Evolutionary conservation across 2,113 vertebrate species (phyloP).

Genomic region (Chloropsis cyanopogon): DNA sequence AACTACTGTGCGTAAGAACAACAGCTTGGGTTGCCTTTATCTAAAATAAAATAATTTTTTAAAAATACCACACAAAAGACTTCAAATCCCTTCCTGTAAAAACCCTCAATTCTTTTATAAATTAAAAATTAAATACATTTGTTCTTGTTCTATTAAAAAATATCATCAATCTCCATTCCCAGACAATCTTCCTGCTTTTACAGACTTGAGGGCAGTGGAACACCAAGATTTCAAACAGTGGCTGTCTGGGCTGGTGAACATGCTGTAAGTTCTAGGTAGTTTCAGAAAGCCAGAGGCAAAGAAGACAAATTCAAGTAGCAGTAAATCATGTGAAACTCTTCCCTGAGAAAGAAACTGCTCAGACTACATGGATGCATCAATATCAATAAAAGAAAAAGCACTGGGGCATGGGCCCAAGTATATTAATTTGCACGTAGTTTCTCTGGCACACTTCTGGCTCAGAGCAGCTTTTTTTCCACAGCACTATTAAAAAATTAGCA

Average conservation of each 20-base stretch:
- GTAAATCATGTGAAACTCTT: neutral
- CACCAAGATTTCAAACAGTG: neutral
- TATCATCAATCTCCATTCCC: neutral
- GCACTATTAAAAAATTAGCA: neutral
- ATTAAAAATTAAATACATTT: slow-evolving; percentile 60
- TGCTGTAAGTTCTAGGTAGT: neutral
- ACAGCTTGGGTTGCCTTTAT: slow-evolving; percentile 58
- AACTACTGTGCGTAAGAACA: slow-evolving; percentile 55
- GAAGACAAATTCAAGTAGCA: neutral
- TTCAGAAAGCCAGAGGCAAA: neutral
- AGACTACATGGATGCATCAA: neutral
- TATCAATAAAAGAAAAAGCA: neutral
- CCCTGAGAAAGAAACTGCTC: neutral
- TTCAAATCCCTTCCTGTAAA: slow-evolving; percentile 59
- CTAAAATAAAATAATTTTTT: neutral
- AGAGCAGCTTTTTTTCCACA: neutral
- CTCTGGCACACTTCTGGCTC: neutral
- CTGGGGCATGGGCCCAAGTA: fast-evolving
- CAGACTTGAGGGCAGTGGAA: neutral
- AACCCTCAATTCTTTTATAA: slow-evolving; percentile 63
- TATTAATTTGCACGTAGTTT: neutral
- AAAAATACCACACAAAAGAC: slow-evolving; percentile 22
- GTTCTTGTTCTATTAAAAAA: slow-evolving; percentile 31
- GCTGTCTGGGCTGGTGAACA: neutral
- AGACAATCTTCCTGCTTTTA: neutral